Percentiles rank a stretch among this genome's conserved stretches.
Conservation (phyloP, 2,113 vertebrate species). For the Anolis carolinensis region DNA sequence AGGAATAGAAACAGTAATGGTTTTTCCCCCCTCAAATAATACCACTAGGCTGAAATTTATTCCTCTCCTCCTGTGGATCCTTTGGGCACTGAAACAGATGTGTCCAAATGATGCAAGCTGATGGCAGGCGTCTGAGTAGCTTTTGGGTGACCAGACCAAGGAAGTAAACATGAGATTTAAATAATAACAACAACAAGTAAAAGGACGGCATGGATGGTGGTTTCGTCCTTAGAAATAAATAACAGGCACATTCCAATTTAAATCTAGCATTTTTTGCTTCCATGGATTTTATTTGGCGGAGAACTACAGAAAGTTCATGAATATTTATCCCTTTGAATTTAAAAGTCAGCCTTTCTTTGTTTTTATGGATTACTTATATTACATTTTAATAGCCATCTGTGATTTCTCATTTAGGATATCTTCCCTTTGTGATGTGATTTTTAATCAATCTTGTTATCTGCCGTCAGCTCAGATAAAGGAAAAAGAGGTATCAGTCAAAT, state of each 20-base stretch:
- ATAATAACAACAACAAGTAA: background rate
- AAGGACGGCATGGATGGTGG: background rate
- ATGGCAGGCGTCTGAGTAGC: background rate
- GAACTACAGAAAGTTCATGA: background rate
- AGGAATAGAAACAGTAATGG: background rate
- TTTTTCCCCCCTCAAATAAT: conserved; percentile 21
- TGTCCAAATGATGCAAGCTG: background rate
- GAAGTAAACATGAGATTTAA: background rate
- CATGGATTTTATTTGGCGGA: background rate
- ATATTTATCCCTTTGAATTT: background rate
- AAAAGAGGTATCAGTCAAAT: too few species aligned
- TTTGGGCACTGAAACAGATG: background rate
- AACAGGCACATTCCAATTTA: too few species aligned
- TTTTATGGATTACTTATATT: too few species aligned
- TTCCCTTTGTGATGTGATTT: too few species aligned
- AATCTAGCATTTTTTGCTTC: background rate
- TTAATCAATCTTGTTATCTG: too few species aligned
- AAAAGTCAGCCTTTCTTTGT: too few species aligned
- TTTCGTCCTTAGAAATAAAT: too few species aligned
- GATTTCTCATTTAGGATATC: too few species aligned
- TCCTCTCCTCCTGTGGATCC: background rate
- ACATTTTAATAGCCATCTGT: too few species aligned
- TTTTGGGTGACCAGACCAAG: background rate
- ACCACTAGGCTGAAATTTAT: background rate
- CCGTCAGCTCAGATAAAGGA: too few species aligned